A percentile compares a stretch with the other conserved stretches of the same genome.
Conservation (phyloP, 1,140 invertebrate species). For the Sminthurides bifidus region DNA sequence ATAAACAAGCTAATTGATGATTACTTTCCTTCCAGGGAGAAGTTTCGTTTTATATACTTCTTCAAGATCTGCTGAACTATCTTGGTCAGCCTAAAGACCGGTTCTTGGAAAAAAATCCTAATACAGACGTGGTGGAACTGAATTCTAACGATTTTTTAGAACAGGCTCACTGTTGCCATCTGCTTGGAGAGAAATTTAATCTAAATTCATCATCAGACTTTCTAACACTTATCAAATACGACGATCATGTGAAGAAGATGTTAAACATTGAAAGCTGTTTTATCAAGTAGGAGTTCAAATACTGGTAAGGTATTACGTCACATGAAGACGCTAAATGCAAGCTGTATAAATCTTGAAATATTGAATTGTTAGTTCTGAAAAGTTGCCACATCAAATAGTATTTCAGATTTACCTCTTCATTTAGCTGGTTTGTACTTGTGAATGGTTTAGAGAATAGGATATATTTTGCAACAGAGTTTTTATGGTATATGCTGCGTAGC, state of each 20-base stretch:
- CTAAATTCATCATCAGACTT: slow-evolving; percentile 48
- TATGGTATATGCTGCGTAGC: too few species aligned
- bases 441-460: too few species aligned
- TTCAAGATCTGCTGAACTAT: slow-evolving; percentile 61
- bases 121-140: slow-evolving; percentile 43
- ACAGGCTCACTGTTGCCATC: slow-evolving; percentile 60
- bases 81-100: slow-evolving; percentile 38
- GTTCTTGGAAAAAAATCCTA: slow-evolving; percentile 37
- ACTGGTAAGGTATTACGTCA: neutral
- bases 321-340: neutral
- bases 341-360: neutral
- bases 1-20: neutral
- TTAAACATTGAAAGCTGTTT: slow-evolving; percentile 48
- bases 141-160: slow-evolving; percentile 54
- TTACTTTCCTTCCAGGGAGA: slow-evolving; percentile 9
- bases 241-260: slow-evolving; percentile 58
- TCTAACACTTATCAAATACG: slow-evolving; percentile 67
- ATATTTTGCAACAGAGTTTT: too few species aligned
- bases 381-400: too few species aligned
- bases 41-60: slow-evolving; percentile 48
- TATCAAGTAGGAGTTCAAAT: slow-evolving; percentile 16
- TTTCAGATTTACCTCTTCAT: too few species aligned
- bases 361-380: neutral
- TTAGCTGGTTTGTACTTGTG: too few species aligned
- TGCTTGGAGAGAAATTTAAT: slow-evolving; percentile 57